A percentile compares a stretch with the other conserved stretches of the same genome.
Evolutionary conservation across 2,888 invertebrate species (phyloP).

Genomic region (Phengaris arion): DNA sequence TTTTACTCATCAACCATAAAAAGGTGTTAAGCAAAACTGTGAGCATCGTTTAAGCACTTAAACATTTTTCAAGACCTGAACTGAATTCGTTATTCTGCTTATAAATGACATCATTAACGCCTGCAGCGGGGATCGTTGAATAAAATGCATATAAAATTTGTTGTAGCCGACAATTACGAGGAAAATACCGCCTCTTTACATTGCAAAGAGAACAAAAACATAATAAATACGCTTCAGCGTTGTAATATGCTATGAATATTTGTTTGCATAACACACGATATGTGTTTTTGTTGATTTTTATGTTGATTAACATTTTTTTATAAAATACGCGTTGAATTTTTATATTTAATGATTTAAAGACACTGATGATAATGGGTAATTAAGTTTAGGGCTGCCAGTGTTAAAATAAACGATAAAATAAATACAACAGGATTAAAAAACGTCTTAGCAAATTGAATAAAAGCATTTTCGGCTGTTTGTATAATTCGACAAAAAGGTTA

Average conservation of each 20-base stretch:
- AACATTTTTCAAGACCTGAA: slow-evolving; percentile 21
- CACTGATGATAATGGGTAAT: too few relatives aligned
- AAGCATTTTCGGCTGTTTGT: slow-evolving; percentile 11
- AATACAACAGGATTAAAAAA: background rate
- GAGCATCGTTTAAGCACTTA: background rate
- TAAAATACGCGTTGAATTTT: too few relatives aligned
- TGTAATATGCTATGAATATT: background rate
- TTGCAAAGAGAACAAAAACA: background rate
- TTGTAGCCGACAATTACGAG: slow-evolving; percentile 10
- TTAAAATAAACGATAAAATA: background rate
- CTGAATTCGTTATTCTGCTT: slow-evolving; percentile 15
- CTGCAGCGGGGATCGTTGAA: background rate
- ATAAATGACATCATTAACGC: slow-evolving; percentile 21
- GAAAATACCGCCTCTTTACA: background rate
- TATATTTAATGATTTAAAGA: too few relatives aligned
- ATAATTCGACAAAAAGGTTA: slow-evolving; percentile 25
- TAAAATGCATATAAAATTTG: slow-evolving; percentile 15
- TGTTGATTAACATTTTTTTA: too few relatives aligned
- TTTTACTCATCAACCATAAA: background rate
- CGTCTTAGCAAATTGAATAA: background rate
- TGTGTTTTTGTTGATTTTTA: background rate
- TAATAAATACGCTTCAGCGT: background rate
- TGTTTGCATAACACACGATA: background rate
- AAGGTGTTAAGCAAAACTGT: background rate
- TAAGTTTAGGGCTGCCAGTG: too few relatives aligned